phyloP scores from a whole-genome alignment of 2,113 vertebrate species.

The Pungitius pungitius region DNA sequence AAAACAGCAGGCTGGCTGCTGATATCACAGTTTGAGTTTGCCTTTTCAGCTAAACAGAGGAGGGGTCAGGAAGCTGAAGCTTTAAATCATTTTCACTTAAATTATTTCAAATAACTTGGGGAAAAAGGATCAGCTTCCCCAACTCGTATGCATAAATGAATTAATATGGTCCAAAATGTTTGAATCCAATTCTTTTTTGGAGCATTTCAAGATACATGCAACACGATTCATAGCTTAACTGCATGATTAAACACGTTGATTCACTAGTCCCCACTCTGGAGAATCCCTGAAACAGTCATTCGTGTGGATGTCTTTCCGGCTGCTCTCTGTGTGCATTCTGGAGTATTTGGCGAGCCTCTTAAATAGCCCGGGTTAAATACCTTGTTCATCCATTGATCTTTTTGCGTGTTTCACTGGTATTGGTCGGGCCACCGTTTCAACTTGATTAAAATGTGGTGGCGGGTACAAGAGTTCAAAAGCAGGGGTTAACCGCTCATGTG shows the following conservation, averaged over 20 bases:
- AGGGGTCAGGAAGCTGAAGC: not conserved
- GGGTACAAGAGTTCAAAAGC: slow-evolving; percentile 45
- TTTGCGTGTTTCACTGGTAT: slow-evolving; percentile 51
- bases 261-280: slow-evolving; percentile 1
- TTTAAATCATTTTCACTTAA: not conserved
- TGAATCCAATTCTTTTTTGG: not conserved
- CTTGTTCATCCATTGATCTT: slow-evolving; percentile 58
- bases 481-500: slow-evolving; percentile 35
- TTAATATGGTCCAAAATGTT: not conserved
- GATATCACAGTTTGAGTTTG: not conserved
- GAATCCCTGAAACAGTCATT: slow-evolving; percentile 34
- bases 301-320: slow-evolving; percentile 31
- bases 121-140: not conserved
- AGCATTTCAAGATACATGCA: not conserved
- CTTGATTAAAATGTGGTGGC: slow-evolving; percentile 60
- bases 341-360: slow-evolving; percentile 48
- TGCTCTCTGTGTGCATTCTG: slow-evolving; percentile 34
- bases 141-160: not conserved
- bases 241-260: slow-evolving; percentile 2
- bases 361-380: slow-evolving; percentile 49
- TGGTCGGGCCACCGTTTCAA: slow-evolving; percentile 35
- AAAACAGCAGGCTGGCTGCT: not conserved
- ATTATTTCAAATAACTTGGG: not conserved
- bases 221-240: slow-evolving; percentile 7
- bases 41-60: not conserved